Evolutionary conservation across 2,797 vertebrate genomes (phyloP).

Genomic region (Bradypodion pumilum): DNA sequence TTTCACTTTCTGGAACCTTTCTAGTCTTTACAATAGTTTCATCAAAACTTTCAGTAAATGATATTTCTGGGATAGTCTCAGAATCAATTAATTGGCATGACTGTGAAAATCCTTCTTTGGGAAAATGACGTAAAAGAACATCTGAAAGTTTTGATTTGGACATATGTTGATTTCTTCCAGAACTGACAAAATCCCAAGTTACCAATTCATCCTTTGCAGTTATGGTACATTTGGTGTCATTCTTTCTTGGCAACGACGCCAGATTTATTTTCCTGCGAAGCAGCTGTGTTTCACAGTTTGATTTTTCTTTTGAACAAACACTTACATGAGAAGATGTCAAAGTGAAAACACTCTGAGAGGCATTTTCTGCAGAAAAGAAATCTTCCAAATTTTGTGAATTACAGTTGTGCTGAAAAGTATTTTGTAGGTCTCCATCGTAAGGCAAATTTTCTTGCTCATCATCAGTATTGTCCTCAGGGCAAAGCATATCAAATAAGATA

Average conservation of each 20-base stretch:
- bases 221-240: rapidly evolving
- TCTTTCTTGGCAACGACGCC: background rate
- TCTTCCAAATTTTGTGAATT: background rate
- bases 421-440: slow-evolving; percentile 73
- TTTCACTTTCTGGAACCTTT: slow-evolving; percentile 12
- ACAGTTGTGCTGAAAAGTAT: background rate
- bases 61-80: slow-evolving; percentile 87
- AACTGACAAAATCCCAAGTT: background rate
- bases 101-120: slow-evolving; percentile 67
- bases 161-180: slow-evolving; percentile 5
- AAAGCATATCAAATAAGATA: slow-evolving; percentile 32
- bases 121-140: slow-evolving; percentile 80
- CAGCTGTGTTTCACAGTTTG: slow-evolving; percentile 6
- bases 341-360: slow-evolving; percentile 15
- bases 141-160: slow-evolving; percentile 70
- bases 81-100: slow-evolving; percentile 77
- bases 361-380: slow-evolving; percentile 11
- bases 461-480: slow-evolving; percentile 73
- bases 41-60: slow-evolving; percentile 80
- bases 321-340: slow-evolving; percentile 22
- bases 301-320: slow-evolving; percentile 22
- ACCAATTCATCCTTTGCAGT: slow-evolving; percentile 17
- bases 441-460: slow-evolving; percentile 86
- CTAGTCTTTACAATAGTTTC: slow-evolving; percentile 53
- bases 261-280: slow-evolving; percentile 27